Percentiles rank a stretch among this genome's conserved stretches.
These are phyloP conservation scores for Bombycilla garrulus DNA, from an alignment of 2,113 vertebrate genomes.

Conservation along the genomic window DNA sequence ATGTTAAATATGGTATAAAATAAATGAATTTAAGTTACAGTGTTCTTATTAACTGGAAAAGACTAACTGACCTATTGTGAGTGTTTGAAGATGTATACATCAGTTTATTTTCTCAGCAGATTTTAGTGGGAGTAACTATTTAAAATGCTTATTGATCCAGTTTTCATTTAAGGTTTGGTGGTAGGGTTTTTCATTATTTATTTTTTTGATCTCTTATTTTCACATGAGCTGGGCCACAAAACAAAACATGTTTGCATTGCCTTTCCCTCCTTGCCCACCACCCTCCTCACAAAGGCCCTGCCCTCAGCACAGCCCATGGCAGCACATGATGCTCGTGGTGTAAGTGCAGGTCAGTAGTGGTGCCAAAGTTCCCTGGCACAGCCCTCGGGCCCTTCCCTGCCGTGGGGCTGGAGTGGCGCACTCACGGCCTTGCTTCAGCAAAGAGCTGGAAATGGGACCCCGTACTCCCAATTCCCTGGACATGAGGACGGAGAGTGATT, in stretches of 20 bases:
- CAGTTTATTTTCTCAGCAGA: background rate
- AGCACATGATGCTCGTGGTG: rapidly evolving
- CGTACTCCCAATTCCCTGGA: background rate
- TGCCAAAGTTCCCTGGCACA: background rate
- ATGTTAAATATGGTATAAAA: background rate
- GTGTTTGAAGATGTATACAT: background rate
- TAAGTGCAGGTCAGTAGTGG: rapidly evolving
- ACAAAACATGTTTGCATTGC: background rate
- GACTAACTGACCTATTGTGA: background rate
- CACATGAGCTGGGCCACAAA: background rate
- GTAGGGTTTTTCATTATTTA: background rate
- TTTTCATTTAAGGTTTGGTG: background rate
- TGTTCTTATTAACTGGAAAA: background rate
- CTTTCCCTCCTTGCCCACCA: background rate
- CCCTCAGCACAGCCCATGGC: background rate
- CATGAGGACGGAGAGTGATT: background rate
- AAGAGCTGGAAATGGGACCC: background rate
- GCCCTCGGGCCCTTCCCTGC: background rate
- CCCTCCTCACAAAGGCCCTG: background rate
- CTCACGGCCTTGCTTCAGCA: too few species aligned
- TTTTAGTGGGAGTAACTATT: background rate
- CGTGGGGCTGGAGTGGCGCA: background rate
- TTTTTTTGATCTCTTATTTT: background rate
- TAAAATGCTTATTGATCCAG: background rate
- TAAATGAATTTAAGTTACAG: background rate